Percentiles rank a stretch among this genome's conserved stretches.
Evolutionary conservation across 2,888 invertebrate species (phyloP).

Genomic region (Psylliodes chrysocephalus): DNA sequence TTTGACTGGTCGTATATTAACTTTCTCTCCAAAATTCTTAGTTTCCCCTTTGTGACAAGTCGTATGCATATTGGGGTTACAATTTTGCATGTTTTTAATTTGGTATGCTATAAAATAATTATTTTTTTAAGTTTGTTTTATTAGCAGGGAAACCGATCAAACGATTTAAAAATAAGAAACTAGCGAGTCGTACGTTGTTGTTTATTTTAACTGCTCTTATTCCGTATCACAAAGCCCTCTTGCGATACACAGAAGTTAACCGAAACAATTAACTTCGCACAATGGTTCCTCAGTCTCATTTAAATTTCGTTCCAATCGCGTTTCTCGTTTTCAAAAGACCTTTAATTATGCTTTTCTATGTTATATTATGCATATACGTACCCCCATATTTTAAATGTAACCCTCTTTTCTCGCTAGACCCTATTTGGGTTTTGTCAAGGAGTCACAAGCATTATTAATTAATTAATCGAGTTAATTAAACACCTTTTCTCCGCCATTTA

Average conservation of each 20-base stretch:
- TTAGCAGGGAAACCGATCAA: too few relatives aligned
- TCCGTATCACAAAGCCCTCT: conserved; percentile 12
- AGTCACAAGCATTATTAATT: conserved; percentile 30
- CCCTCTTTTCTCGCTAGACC: conserved; percentile 36
- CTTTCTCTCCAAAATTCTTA: too few relatives aligned
- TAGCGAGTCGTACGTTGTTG: not conserved
- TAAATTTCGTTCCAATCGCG: conserved; percentile 43
- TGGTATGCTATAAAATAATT: too few relatives aligned
- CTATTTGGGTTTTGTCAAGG: conserved; percentile 34
- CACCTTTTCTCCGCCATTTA: conserved; percentile 34
- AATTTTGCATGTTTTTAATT: too few relatives aligned
- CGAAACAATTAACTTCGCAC: conserved; percentile 27
- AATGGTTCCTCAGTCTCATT: conserved; percentile 39
- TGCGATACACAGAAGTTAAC: conserved; percentile 19
- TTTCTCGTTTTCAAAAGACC: conserved; percentile 36
- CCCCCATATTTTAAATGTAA: conserved; percentile 40
- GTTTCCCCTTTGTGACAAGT: too few relatives aligned
- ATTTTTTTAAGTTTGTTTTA: too few relatives aligned
- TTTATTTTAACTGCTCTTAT: conserved; percentile 4
- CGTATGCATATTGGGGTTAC: too few relatives aligned
- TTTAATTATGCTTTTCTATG: conserved; percentile 45
- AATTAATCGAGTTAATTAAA: conserved; percentile 44
- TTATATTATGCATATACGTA: conserved; percentile 26
- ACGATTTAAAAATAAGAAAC: too few relatives aligned
- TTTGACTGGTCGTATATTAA: too few relatives aligned